These are phyloP conservation scores for Aplochiton taeniatus DNA, from an alignment of 2,797 vertebrate genomes.

Conservation along the genomic window DNA sequence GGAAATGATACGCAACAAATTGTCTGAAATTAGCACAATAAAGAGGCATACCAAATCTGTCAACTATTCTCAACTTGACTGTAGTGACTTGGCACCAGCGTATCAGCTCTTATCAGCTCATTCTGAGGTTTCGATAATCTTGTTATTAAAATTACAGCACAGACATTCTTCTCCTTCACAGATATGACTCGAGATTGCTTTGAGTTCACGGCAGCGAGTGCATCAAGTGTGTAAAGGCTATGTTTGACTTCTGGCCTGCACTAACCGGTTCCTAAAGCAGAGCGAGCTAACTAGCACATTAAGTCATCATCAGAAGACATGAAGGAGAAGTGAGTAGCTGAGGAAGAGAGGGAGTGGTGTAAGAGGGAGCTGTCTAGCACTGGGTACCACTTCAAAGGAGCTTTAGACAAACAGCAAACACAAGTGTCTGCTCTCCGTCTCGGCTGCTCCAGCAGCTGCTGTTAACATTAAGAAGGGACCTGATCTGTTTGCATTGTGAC, in stretches of 20 bases:
- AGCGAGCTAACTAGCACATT: not conserved
- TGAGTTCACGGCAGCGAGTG: not conserved
- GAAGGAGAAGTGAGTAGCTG: not conserved
- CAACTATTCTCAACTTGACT: conserved; percentile 3
- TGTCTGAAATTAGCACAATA: conserved; percentile 18
- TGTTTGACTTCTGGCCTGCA: not conserved
- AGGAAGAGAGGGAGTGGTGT: not conserved
- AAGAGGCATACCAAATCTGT: conserved; percentile 1
- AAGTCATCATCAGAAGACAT: not conserved
- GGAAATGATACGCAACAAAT: conserved; percentile 30
- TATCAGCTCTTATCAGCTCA: conserved; percentile 12
- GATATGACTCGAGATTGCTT: conserved; percentile 4
- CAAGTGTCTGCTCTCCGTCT: conserved; percentile 16
- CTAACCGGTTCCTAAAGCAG: not conserved
- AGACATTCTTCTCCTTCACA: conserved; percentile 6
- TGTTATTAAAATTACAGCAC: conserved; percentile 9
- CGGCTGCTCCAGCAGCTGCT: conserved; percentile 26
- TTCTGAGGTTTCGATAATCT: not conserved
- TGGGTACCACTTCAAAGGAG: conserved; percentile 30
- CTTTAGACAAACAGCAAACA: conserved; percentile 28
- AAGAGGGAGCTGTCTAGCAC: conserved; percentile 19
- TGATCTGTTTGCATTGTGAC: conserved; percentile 47
- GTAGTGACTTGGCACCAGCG: conserved; percentile 10
- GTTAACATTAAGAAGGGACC: conserved; percentile 37
- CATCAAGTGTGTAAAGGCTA: not conserved